Base-by-base conservation (phyloP, 2,797 vertebrate genomes). In the Pygocentrus nattereri region DNA sequence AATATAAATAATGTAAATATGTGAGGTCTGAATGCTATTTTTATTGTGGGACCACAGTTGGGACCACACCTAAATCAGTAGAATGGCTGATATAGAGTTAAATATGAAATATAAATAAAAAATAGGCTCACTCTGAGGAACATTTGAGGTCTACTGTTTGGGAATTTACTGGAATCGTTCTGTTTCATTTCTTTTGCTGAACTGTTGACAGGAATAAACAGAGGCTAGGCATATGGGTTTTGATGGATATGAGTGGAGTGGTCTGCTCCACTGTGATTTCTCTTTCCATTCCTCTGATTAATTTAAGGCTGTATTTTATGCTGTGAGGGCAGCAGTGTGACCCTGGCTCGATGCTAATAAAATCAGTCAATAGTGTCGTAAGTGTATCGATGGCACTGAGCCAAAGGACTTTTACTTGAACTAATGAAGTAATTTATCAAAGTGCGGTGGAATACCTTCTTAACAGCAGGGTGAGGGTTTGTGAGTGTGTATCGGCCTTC, bases 221-320 rank as follows among this genome's bases (percentile, higher is more conserved):
- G 49, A 81, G 34, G 31, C 64, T 47, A 27, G 62, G 50, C 25
- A 49, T 58, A 5, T 5, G 30, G 25, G 27, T 74, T 69, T 74
- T 18, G 47, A 23, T 68, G 64, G 30, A 76, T 71, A 76, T 72
- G 30, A 76, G 72, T 47, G 38, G 67, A 62, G 41, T 75, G 27
- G 18, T 38, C 3, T 4, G 6, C 83, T 79, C 83, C 79, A 85
- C 86, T 90, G 83, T 61, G 64, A 87, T 91, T 91, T 89, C 23
- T 86, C 84, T 80, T 88, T 86, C 74, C 82, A 82, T 90, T 76
- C 85, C 74, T 85, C 65, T 78, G 85, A 85, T 74, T 78, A 86
- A 41, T 86, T 89, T 85, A 52, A 72, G 79, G 81, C 86, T 90
- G 80, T 90, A 86, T 90, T 88, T 81, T 68, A 81, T 74, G 81